Evolutionary conservation across 2,113 vertebrate species (phyloP).

Genomic region (Prochilodus magdalenae): DNA sequence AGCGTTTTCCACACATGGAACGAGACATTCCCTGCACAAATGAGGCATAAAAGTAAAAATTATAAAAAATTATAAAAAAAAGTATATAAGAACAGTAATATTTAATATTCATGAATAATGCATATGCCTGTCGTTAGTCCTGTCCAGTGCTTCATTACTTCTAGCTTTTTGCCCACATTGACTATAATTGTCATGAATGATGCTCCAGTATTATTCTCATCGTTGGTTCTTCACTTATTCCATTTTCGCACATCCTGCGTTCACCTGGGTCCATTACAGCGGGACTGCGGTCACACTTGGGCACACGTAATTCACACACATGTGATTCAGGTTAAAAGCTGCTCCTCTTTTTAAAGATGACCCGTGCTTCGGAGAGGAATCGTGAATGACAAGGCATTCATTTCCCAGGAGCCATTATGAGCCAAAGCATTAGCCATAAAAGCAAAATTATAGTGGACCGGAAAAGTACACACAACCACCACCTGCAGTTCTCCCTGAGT

Average conservation of each 20-base stretch:
- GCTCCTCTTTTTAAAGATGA: not conserved
- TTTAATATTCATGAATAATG: not conserved
- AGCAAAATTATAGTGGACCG: slow-evolving; percentile 18
- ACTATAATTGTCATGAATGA: slow-evolving; percentile 21
- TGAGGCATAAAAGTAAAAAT: no score
- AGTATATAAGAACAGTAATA: no score
- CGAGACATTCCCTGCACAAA: no score
- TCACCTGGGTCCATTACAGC: not conserved
- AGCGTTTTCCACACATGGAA: no score
- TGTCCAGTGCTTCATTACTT: slow-evolving; percentile 14
- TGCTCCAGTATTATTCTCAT: not conserved
- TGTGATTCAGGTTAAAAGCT: not conserved
- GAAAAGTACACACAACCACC: not conserved
- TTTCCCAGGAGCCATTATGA: not conserved
- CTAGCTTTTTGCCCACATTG: not conserved
- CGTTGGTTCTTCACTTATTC: not conserved
- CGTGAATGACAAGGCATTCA: not conserved
- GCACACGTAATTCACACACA: not conserved
- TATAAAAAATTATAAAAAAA: no score
- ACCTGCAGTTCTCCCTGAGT: not conserved
- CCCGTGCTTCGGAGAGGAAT: not conserved
- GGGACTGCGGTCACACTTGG: not conserved
- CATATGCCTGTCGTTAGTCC: not conserved
- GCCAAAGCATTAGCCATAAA: slow-evolving; percentile 8
- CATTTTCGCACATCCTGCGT: not conserved